Conservation (phyloP, 2,888 invertebrate genomes). For the Margaritifera margaritifera region DNA sequence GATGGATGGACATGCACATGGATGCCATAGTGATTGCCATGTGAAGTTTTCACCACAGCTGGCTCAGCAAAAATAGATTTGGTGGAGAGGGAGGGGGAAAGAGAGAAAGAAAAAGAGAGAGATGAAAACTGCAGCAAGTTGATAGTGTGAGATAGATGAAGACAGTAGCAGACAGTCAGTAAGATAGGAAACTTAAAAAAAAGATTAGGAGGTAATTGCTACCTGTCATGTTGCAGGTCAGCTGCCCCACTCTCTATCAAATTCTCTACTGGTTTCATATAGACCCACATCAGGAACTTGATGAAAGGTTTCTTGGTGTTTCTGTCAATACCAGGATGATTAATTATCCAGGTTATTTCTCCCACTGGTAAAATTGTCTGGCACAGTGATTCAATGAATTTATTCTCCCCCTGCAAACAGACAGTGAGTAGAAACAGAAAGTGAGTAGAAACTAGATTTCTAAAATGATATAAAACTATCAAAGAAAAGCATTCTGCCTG, state of each 20-base stretch:
- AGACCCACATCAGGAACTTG: constrained; percentile 70
- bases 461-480: no score
- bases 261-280: constrained; percentile 65
- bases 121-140: not conserved
- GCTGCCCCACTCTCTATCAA: constrained; percentile 69
- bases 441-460: no score
- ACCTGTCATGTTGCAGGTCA: constrained; percentile 71
- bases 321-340: constrained; percentile 62
- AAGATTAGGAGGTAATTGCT: constrained; percentile 8
- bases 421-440: no score
- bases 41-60: no score
- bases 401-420: constrained; percentile 68
- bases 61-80: no score
- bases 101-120: no score
- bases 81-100: no score
- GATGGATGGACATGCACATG: no score
- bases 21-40: no score
- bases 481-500: no score
- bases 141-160: not conserved
- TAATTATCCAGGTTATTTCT: constrained; percentile 70
- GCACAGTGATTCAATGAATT: constrained; percentile 72
- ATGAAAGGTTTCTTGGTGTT: constrained; percentile 69
- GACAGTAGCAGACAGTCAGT: not conserved
- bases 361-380: constrained; percentile 71
- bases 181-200: not conserved